phyloP scores from a whole-genome alignment of 2,797 vertebrate genomes.

The Aulostomus chinensis region DNA sequence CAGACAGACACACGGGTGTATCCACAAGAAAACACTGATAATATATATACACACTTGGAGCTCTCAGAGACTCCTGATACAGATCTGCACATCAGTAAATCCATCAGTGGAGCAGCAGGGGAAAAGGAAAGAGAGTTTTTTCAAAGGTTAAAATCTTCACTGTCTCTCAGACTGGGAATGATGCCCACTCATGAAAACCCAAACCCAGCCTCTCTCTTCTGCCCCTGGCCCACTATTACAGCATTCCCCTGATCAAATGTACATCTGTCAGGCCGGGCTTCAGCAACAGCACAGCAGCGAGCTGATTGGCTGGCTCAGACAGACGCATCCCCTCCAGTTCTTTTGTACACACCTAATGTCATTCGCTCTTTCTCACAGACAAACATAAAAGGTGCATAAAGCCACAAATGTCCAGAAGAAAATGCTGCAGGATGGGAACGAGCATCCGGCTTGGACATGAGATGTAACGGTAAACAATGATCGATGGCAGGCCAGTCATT shows the following conservation, averaged over 20 bases:
- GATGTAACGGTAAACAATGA: constrained; percentile 60
- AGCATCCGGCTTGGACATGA: constrained; percentile 41
- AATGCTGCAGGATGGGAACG: constrained; percentile 33
- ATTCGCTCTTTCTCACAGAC: constrained; percentile 9
- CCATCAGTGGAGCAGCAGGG: constrained; percentile 11
- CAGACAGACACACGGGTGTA: not conserved
- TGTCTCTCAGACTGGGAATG: too few species aligned
- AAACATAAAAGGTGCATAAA: constrained; percentile 24
- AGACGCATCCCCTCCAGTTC: constrained; percentile 29
- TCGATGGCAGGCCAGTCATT: constrained; percentile 55
- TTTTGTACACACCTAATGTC: constrained; percentile 37
- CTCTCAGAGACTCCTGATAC: constrained; percentile 5
- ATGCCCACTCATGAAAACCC: too few species aligned
- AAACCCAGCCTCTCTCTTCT: constrained; percentile 62
- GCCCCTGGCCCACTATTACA: constrained; percentile 59
- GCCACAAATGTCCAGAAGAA: constrained; percentile 52
- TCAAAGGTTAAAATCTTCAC: constrained; percentile 64
- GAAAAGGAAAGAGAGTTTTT: constrained; percentile 41
- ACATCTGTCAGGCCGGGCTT: constrained; percentile 68
- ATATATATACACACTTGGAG: constrained; percentile 4
- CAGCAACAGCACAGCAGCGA: constrained; percentile 36
- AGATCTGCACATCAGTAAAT: constrained; percentile 15
- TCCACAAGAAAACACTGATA: constrained; percentile 12
- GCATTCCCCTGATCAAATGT: constrained; percentile 69
- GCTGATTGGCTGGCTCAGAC: constrained; percentile 38